Evolutionary conservation across 2,113 vertebrate genomes (phyloP), one percentile per base, ranked within the genome.

Genomic region (Aspiorhynchus laticeps): DNA sequence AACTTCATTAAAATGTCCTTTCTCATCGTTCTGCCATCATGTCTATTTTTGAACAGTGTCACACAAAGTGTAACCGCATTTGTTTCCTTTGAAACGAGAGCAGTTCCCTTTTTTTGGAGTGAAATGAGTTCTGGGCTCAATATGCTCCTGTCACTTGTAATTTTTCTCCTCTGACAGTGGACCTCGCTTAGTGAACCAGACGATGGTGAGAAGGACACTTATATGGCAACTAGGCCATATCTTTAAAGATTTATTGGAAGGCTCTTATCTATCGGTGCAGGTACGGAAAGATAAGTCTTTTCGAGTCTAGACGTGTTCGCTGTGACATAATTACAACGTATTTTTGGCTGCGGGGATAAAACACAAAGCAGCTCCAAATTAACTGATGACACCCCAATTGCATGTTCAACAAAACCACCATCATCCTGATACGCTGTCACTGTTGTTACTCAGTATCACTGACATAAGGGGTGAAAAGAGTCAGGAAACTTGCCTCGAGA

Each of bases 141-240:
- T 74, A 59, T 74, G 83, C 12, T 59, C 31, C 48, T 84, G 69
- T 84, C 48, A 74, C 48, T 59, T 74, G 33, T 59, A 74, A 74
- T 84, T 84, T n/a, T 74, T 74, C 48, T 84, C 28, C 28, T 74
- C 15, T 84, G 82, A 84, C 65, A 75, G 69, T 41, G 69, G 48
- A 74, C 48, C 21, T 38, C 17, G 48, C 21, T 56, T 74, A 84
- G 75, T 75, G 69, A 59, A 75, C 24, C 69, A 41, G 48, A 56
- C 24, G 3, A 28, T 74, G 69, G 43, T 28, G 48, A 56, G 11
- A 8, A 53, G 46, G 46, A 48, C 46, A 77, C 26, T 31, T 48
- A 24, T 33, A 4, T 71, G 11, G 63, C 80, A 67, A 53, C 38
- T 51, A 33, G 19, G 63, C 46, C 80, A 31, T 33, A 84, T 74